Evolutionary conservation across 2,113 vertebrate species (phyloP), one percentile per base, ranked within the genome.

Genomic region (Anseranas semipalmata): DNA sequence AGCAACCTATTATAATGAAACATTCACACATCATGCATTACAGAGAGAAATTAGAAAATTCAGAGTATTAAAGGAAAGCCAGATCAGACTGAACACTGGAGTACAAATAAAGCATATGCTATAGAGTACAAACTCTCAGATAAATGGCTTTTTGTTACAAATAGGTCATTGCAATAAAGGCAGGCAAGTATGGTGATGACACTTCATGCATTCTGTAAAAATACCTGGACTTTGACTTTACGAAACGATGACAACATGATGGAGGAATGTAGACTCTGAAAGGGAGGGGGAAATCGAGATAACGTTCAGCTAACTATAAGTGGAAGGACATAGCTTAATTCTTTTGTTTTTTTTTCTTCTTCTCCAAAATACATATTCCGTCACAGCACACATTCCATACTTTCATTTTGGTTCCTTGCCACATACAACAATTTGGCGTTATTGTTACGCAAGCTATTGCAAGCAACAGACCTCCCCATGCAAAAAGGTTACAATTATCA

Each of bases 151-250:
- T 91, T 77, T 58, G 50, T 80, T 75, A 93, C 80, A 84, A 71
- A 81, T 12, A 91, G 83, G 85, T 91, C 97, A 98, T 79, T 72
- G 95, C 97, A 98, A 97, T 53, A 67, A 87, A 91, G 89, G 74
- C 98, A 97, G 96, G 98, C 97, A 98, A 95, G 93, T n/a, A 82
- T 25, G 68, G 89, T 60, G 45, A 95, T 72, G 95, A 86, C 96
- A 97, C 82, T 89, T 86, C 96, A 98, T 97, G 97, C 97, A 96
- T 60, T 91, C 95, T 3, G 18, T 95, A 95, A 95, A 93, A 97
- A 97, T 99, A 99, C 99, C 99, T 99, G 99, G 75, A 98, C 98
- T 98, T 98, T 99, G 98, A 98, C 98, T 98, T 99, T 99, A 98
- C 98, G 98, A 98, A 99, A 99, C 30, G 98, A 98, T 58, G 98